Evolutionary conservation across 2,797 vertebrate genomes (phyloP), one percentile per base, ranked within the genome.

Genomic region (Ptychobarbus kaznakovi): DNA sequence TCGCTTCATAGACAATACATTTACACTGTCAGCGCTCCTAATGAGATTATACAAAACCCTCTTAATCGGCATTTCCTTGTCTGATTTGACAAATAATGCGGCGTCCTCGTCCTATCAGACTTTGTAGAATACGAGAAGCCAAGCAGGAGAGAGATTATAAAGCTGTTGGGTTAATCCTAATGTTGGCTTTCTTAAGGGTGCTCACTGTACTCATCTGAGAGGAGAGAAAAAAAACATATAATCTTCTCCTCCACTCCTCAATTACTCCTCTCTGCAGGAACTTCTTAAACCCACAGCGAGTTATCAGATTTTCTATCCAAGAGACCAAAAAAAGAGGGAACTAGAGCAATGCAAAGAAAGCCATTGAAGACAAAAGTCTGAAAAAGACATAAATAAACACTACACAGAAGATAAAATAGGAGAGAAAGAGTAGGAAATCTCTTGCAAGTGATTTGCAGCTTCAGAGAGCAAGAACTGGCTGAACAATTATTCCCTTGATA

Each of bases 81-180:
- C 82, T 61, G 85, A 82, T 79, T 53, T 83, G 83, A 87, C 87
- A 88, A 90, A 91, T 87, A 86, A 91, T 86, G 90, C 49, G 81
- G 77, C 72, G 63, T 84, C 80, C 89, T 85, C 77, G 63, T 85
- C 81, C 89, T 85, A 86, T 81, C 35, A 86, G 77, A 87, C 84
- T 86, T 83, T 53, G 87, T 79, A 32, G 87, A 82, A 89, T 72
- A 80, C 76, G 82, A 90, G 65, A 46, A 86, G 84, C 10, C 79
- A 44, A 84, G 76, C 46, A 72, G 87, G 76, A 86, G 86, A 87
- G 80, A 85, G 90, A 89, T 90, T 90, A 89, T 82, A 86, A 89
- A 84, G 66, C 81, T 68, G 87, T 87, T 87, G 42, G 58, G 73
- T 91, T 89, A 86, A 90, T 91, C 65, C 88, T 40, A 87, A 88